Base-by-base conservation (phyloP, 23 tunicate genomes). In the Clavelina lepadiformis region DNA sequence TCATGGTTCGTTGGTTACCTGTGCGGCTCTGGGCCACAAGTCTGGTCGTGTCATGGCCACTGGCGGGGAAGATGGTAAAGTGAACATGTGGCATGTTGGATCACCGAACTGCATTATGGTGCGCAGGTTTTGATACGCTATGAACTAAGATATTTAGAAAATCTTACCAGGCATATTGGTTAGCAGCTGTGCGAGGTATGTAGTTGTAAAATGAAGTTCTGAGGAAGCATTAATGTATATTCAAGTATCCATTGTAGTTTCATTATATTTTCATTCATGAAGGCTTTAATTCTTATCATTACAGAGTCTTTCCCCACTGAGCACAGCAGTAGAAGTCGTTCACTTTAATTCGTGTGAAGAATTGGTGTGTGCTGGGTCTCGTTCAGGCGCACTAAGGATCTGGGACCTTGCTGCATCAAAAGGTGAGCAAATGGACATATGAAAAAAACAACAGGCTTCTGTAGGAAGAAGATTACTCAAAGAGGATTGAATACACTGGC, bases 11-110 rank as follows among this genome's bases (percentile, higher is more conserved):
- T 35, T 38, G 34, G 75, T 88, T 4, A 72, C 96, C 3, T 69
- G 81, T 51, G 72, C 82, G 6, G 72, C 86, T 6, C 80, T 88
- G 13, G 87, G 96, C 32, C 72, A 80, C 24, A 88, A 88, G 50
- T 88, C 96, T 18, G 87, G 82, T 13, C 77, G 82, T 29, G 87
- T 88, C 4, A 59, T 88, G 96, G 86, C 96, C 3, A 80, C 87
- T 28, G 97, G 97, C 21, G 97, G 97, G 13, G 97, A 81, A 46
- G 91, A 89, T 69, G 97, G 97, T 11, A 75, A 77, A 53, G 83
- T 89, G 18, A 81, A 81, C 50, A 56, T 81, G 38, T 89, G 89
- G 89, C 83, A 78, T 33, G 58, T 89, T 45, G 86, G 86, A 6
- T 74, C 87, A 46, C 84, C 97, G 5, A 66, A 75, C 21, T 73